These are phyloP conservation scores for Papilio demoleus DNA, from an alignment of 2,888 invertebrate genomes.

Conservation along the genomic window DNA sequence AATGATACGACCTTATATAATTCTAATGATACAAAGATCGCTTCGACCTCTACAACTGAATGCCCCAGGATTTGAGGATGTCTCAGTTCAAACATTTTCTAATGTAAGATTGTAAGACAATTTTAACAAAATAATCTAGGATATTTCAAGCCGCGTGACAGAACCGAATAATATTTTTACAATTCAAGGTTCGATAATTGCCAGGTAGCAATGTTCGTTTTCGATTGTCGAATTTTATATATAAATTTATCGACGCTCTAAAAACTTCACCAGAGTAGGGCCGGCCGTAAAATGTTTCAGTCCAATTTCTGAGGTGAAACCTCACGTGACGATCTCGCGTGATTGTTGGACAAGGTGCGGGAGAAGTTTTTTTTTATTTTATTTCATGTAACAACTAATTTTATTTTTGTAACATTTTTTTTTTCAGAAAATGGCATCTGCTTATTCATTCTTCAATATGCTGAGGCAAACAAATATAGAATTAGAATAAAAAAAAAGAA, in stretches of 20 bases:
- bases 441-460: slow-evolving; percentile 70
- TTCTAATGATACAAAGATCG: slow-evolving; percentile 68
- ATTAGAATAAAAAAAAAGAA: too few relatives aligned
- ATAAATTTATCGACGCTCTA: too few relatives aligned
- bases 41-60: slow-evolving; percentile 59
- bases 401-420: slow-evolving; percentile 36
- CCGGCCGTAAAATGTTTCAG: too few relatives aligned
- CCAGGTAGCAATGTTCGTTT: too few relatives aligned
- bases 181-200: too few relatives aligned
- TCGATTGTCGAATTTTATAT: too few relatives aligned
- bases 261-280: too few relatives aligned
- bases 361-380: too few relatives aligned
- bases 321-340: too few relatives aligned
- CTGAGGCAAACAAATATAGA: slow-evolving; percentile 56
- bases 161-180: too few relatives aligned
- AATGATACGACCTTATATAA: slow-evolving; percentile 61
- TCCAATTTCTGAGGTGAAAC: too few relatives aligned
- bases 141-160: neutral
- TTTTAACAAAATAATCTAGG: slow-evolving; percentile 16
- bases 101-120: slow-evolving; percentile 56
- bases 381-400: neutral
- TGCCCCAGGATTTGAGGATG: slow-evolving; percentile 62
- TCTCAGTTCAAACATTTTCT: slow-evolving; percentile 68
- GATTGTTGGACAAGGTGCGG: too few relatives aligned
- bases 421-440: slow-evolving; percentile 66